phyloP scores from a whole-genome alignment of 1,140 invertebrate species.

The Monomorium pharaonis region DNA sequence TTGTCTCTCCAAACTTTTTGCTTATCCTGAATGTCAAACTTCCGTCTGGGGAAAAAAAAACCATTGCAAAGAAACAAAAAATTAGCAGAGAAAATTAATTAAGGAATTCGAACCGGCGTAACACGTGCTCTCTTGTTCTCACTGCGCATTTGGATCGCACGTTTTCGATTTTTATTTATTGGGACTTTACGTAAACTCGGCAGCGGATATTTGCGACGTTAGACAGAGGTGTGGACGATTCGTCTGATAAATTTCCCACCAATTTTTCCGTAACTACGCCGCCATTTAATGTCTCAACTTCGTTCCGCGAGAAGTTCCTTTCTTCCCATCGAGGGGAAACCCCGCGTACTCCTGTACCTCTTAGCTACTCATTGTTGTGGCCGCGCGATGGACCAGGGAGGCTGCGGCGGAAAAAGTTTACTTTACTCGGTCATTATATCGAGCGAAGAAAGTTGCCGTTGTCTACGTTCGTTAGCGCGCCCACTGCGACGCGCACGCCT shows the following conservation, averaged over 20 bases:
- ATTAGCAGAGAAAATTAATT: neutral
- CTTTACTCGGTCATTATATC: constrained; percentile 31
- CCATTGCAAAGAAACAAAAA: neutral
- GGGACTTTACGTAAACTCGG: neutral
- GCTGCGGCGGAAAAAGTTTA: constrained; percentile 11
- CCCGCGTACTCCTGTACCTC: neutral
- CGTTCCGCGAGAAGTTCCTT: neutral
- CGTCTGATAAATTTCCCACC: neutral
- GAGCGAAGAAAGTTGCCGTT: constrained; percentile 24
- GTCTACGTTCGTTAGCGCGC: constrained; percentile 21
- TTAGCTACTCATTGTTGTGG: constrained; percentile 5
- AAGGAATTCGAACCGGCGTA: neutral
- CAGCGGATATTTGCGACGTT: neutral
- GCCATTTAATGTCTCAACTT: constrained; percentile 26
- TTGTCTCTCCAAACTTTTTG: neutral
- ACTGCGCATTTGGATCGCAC: neutral
- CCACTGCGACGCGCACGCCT: neutral
- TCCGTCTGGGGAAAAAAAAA: neutral
- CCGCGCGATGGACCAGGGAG: constrained; percentile 5
- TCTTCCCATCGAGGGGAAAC: neutral
- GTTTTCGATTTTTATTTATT: neutral
- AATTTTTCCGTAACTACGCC: neutral
- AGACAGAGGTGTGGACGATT: neutral
- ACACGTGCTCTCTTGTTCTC: neutral
- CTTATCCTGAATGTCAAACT: neutral